Base-by-base conservation (phyloP, 1,140 invertebrate species). In the Caenorhabditis brenneri region DNA sequence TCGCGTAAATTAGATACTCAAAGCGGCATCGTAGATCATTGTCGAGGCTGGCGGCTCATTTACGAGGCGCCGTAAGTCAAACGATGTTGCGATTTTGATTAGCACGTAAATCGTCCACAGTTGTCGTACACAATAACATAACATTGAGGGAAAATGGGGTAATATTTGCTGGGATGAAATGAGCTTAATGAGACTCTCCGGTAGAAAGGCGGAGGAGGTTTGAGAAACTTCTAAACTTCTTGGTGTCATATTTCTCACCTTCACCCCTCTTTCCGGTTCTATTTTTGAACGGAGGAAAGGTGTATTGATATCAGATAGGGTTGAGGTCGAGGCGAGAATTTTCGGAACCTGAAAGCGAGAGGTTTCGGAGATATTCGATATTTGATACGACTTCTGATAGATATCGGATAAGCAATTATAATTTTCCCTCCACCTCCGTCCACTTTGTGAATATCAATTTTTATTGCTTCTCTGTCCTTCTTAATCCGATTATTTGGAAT, bases 1-100 rank as follows among this genome's bases (percentile, higher is more conserved):
- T 65, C 60, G 60, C 22, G 60, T 65, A 65, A 65, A 65, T 74
- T n/a, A 74, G 65, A 24, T 74, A 74, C 65, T 74, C 65, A 74
- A 74, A 74, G 36, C 65, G 36, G 33, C 65, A 74, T 74, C 65
- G 36, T 74, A 74, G 33, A 74, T 74, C 36, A 74, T 74, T 74
- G 65, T 42, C 65, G 65, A 16, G 27, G 10, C 12, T 33, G 12
- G 36, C 65, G 65, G 36, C 36, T 65, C 31, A 16, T 65, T 65
- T 65, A 65, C 60, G 60, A 65, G 65, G 65, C 29, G 31, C 36
- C 65, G 65, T 74, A 74, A 42, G 15, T 74, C 36, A 74, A 74
- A 74, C 33, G 33, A 74, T 74, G 65, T 74, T 74, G 65, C 65
- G 36, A 74, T 42, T 74, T 74, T 74, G 36, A 74, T 74, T 74